A percentile compares a stretch with the other conserved stretches of the same genome.
Conservation (phyloP, 2,888 invertebrate genomes). For the Euplexia lucipara region DNA sequence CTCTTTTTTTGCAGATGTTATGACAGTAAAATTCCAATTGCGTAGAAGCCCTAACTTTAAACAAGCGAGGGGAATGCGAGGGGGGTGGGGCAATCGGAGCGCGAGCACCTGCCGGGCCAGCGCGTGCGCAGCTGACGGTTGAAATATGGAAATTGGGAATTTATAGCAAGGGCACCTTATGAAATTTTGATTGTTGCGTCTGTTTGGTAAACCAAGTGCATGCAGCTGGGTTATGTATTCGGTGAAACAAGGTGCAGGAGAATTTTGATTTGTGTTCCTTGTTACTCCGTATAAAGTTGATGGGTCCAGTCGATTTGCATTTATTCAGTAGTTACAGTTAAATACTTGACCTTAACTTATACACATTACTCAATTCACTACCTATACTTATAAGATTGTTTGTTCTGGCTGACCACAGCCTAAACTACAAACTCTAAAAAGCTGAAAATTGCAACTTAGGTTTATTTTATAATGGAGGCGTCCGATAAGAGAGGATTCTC, state of each 20-base stretch:
- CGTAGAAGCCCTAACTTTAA: conserved; percentile 59
- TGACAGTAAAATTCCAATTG: conserved; percentile 32
- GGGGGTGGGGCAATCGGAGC: conserved; percentile 60
- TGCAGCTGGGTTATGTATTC: conserved; percentile 15
- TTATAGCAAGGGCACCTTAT: conserved; percentile 60
- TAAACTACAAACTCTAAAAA: no score
- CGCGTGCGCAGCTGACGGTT: conserved; percentile 73
- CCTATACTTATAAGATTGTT: no score
- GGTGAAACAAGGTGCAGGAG: conserved; percentile 15
- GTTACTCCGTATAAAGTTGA: no score
- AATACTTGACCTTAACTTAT: no score
- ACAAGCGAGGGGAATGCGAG: conserved; percentile 44
- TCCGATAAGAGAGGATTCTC: no score
- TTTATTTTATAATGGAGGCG: no score
- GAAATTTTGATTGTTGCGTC: conserved; percentile 47
- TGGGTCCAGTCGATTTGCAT: no score
- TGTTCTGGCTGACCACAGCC: no score
- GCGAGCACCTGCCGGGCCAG: conserved; percentile 69
- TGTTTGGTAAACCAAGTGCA: conserved; percentile 40
- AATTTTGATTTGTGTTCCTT: conserved; percentile 16
- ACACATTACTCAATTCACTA: no score
- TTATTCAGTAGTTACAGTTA: no score
- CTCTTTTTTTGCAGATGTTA: conserved; percentile 7
- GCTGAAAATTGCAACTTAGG: no score
- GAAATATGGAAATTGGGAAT: conserved; percentile 71